Evolutionary conservation across 2,888 invertebrate species (phyloP).

Genomic region (Thecophora atra): DNA sequence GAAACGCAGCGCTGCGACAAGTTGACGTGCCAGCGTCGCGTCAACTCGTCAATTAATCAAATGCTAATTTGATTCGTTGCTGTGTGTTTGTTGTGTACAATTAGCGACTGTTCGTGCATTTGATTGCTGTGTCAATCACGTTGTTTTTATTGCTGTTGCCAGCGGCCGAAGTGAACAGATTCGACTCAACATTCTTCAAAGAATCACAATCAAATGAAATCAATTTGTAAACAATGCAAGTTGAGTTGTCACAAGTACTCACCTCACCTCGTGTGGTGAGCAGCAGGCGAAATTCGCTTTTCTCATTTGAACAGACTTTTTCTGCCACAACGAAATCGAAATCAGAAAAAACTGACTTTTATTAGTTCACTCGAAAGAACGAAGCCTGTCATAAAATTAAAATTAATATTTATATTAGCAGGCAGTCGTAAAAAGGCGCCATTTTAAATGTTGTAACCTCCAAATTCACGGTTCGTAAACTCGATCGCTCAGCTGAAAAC

Average conservation of each 20-base stretch:
- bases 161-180: background rate
- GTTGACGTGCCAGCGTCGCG: constrained; percentile 18
- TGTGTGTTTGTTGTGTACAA: too few species aligned
- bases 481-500: background rate
- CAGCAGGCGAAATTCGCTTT: too few species aligned
- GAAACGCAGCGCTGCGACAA: background rate
- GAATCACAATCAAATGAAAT: too few species aligned
- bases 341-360: background rate
- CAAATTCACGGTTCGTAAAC: constrained; percentile 9
- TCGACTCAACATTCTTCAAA: too few species aligned
- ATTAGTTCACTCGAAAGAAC: background rate
- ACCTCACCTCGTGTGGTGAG: too few species aligned
- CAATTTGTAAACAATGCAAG: too few species aligned
- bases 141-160: constrained; percentile 7
- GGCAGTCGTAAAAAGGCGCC: background rate
- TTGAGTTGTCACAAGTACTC: too few species aligned
- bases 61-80: constrained; percentile 25
- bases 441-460: constrained; percentile 16
- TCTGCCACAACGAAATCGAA: too few species aligned
- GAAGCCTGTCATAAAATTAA: background rate
- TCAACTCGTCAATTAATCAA: constrained; percentile 19
- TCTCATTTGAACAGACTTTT: too few species aligned
- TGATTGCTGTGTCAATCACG: constrained; percentile 8
- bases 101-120: constrained; percentile 25
- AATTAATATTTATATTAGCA: background rate